Evolutionary conservation across 2,113 vertebrate genomes (phyloP).

Genomic region (Rhineura floridana): DNA sequence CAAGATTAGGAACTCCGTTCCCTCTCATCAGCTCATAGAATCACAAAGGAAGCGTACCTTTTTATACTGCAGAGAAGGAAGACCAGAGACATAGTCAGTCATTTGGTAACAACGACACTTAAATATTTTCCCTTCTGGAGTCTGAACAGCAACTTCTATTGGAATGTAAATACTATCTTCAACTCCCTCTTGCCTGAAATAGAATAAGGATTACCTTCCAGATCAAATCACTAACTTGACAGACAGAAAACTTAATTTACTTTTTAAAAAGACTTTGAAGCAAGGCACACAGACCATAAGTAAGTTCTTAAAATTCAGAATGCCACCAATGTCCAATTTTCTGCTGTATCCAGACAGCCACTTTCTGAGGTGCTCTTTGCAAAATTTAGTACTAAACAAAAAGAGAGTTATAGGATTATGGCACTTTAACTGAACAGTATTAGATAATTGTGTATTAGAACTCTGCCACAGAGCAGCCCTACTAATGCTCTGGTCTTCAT

Average conservation of each 20-base stretch:
- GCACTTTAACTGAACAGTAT: neutral
- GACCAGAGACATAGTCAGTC: constrained; percentile 79
- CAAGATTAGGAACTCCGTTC: neutral
- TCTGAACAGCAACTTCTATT: constrained; percentile 83
- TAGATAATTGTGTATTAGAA: neutral
- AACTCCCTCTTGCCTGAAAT: constrained; percentile 90
- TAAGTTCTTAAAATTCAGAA: neutral
- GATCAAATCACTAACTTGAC: neutral
- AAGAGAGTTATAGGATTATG: neutral
- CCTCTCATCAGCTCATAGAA: neutral
- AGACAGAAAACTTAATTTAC: neutral
- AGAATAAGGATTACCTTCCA: constrained; percentile 44
- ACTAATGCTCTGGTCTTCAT: neutral
- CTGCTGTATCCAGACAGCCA: neutral
- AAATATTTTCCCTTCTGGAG: constrained; percentile 72
- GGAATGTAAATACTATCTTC: constrained; percentile 80
- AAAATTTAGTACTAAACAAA: neutral
- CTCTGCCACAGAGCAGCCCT: neutral
- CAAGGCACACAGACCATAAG: neutral
- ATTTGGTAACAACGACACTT: constrained; percentile 91
- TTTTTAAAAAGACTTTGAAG: constrained; percentile 28
- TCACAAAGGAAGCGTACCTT: constrained; percentile 72
- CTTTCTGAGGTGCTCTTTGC: neutral
- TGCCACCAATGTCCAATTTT: neutral
- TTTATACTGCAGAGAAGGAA: constrained; percentile 93